A percentile compares a stretch with the other conserved stretches of the same genome.
These are phyloP conservation scores for Menura novaehollandiae DNA, from an alignment of 2,113 vertebrate genomes.

Conservation along the genomic window DNA sequence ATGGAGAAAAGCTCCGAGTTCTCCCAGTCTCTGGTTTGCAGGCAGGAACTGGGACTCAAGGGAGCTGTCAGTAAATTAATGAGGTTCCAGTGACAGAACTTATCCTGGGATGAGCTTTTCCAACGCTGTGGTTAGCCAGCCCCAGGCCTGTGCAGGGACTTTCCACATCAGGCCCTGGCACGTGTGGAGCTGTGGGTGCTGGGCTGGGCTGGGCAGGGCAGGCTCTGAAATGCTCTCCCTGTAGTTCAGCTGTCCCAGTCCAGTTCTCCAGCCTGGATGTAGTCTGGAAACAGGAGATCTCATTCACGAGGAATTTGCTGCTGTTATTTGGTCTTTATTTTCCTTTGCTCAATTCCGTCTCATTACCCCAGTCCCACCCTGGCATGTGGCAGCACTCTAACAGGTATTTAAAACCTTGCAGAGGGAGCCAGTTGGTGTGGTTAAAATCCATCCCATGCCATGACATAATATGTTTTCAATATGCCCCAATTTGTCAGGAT, in stretches of 20 bases:
- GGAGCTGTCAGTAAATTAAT: background rate
- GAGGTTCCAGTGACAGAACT: background rate
- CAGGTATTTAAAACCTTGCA: background rate
- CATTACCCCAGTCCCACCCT: background rate
- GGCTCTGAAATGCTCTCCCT: background rate
- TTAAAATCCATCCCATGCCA: background rate
- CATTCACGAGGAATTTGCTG: background rate
- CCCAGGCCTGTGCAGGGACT: accelerated
- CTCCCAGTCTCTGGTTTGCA: background rate
- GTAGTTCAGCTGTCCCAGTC: background rate
- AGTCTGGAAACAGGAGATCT: background rate
- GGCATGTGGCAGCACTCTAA: background rate
- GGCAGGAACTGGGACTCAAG: background rate
- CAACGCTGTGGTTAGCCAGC: background rate
- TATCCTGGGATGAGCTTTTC: background rate
- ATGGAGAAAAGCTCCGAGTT: accelerated
- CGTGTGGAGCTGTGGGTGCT: background rate
- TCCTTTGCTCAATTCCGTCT: conserved; percentile 9
- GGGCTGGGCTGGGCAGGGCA: too few relatives aligned
- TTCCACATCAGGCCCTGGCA: too few relatives aligned
- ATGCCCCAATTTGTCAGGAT: background rate
- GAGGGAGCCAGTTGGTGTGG: background rate
- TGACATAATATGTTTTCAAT: background rate
- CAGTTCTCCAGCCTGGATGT: background rate
- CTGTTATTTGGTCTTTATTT: background rate